These are phyloP conservation scores for Pammene aurita DNA, from an alignment of 2,888 invertebrate species.

Conservation along the genomic window DNA sequence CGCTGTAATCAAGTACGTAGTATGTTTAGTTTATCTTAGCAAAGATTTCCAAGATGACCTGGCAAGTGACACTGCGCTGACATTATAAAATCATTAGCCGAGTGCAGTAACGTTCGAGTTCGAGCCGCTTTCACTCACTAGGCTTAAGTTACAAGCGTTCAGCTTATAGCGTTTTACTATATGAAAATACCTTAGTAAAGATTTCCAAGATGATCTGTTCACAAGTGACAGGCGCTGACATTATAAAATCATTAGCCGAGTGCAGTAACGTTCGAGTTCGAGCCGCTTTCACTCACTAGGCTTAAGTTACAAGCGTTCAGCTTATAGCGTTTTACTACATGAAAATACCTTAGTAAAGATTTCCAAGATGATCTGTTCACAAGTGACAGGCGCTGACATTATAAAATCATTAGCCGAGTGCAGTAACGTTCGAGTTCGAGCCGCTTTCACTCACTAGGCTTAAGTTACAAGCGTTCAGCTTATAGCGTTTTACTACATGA, in stretches of 20 bases:
- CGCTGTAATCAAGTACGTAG: too few species aligned
- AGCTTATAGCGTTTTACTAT: background rate
- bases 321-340: too few species aligned
- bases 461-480: too few species aligned
- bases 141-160: background rate
- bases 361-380: slow-evolving; percentile 11
- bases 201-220: too few species aligned
- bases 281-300: too few species aligned
- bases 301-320: too few species aligned
- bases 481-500: too few species aligned
- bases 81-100: slow-evolving; percentile 40
- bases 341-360: too few species aligned
- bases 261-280: background rate
- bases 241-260: too few species aligned
- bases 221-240: background rate
- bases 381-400: slow-evolving; percentile 37
- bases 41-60: slow-evolving; percentile 14
- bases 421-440: slow-evolving; percentile 25
- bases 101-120: slow-evolving; percentile 29
- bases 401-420: slow-evolving; percentile 38
- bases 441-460: slow-evolving; percentile 22
- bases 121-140: slow-evolving; percentile 31
- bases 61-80: slow-evolving; percentile 29
- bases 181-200: too few species aligned
- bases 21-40: too few species aligned